A percentile compares a stretch with the other conserved stretches of the same genome.
Evolutionary conservation across 2,888 invertebrate genomes (phyloP).

Genomic region (Lamellibrachia columna): DNA sequence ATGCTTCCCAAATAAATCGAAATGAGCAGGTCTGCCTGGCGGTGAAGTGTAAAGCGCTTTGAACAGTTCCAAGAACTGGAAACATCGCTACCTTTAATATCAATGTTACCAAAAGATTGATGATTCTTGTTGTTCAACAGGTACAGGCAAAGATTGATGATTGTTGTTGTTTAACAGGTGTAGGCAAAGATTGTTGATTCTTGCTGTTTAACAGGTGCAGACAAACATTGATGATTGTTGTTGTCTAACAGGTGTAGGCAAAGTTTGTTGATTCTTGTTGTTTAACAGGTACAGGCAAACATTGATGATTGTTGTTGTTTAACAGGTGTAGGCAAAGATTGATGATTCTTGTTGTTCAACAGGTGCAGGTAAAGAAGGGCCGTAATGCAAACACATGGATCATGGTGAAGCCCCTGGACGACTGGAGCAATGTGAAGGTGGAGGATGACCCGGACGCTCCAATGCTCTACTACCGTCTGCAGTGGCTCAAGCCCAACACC

Average conservation of each 20-base stretch:
- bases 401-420: constrained; percentile 34
- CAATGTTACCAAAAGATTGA: neutral
- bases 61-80: too few relatives aligned
- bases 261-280: neutral
- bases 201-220: constrained; percentile 22
- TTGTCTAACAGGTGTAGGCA: neutral
- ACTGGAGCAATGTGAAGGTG: constrained; percentile 34
- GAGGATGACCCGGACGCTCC: constrained; percentile 35
- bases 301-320: too few relatives aligned
- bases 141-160: too few relatives aligned
- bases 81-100: too few relatives aligned
- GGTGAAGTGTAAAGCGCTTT: too few relatives aligned
- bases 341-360: neutral
- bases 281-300: neutral
- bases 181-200: neutral
- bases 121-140: neutral
- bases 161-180: too few relatives aligned
- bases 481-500: constrained; percentile 33
- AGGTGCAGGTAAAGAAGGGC: constrained; percentile 32
- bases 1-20: too few relatives aligned
- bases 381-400: constrained; percentile 28
- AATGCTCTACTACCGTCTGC: constrained; percentile 37
- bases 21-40: too few relatives aligned
- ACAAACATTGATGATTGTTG: constrained; percentile 22
- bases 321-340: neutral